Evolutionary conservation across 2,797 vertebrate species (phyloP), one percentile per base, ranked within the genome.

Genomic region (Periophthalmus magnuspinnatus): DNA sequence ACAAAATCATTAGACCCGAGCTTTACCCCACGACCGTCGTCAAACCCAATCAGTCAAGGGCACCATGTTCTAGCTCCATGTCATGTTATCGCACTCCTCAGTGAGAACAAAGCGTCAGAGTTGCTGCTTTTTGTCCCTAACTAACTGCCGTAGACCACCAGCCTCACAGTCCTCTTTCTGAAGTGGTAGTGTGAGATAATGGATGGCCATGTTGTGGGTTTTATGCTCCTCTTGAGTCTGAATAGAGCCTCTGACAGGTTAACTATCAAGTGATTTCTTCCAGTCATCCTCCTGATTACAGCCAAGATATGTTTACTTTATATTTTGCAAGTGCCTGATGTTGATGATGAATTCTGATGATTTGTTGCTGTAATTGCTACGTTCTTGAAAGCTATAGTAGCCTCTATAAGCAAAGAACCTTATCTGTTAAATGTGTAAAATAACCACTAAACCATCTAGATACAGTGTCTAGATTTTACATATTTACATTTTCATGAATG

Each of bases 131-230:
- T 81, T 86, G 84, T 75, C 64, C 79, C 67, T 62, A 68, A 75
- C 70, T 58, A 77, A 83, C 79, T 81, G 80, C 79, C 17, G 3
- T 69, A 61, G 75, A 64, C 70, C 11, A 63, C 65, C 72, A 52
- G 74, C 75, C 78, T 70, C 71, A 38, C 52, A 79, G 59, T 41
- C 59, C 69, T 24, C 76, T 82, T 72, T 88, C 87, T 87, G 82
- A 91, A 89, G 81, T 82, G 72, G 65, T 72, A 73, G 67, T 67
- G 71, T 74, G 69, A 70, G 69, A 81, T 88, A 87, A 90, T 87
- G 76, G 70, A 78, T 75, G 19, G 69, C 65, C 74, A 78, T 78
- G 71, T 81, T 84, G 71, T 74, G 36, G 73, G 72, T 85, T 88
- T 86, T 74, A 81, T 75, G 73, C 77, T 81, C 67, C 48, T 77